A percentile compares a stretch with the other conserved stretches of the same genome.
Conservation (phyloP, 1,140 invertebrate genomes). For the Dufourea novaeangliae region DNA sequence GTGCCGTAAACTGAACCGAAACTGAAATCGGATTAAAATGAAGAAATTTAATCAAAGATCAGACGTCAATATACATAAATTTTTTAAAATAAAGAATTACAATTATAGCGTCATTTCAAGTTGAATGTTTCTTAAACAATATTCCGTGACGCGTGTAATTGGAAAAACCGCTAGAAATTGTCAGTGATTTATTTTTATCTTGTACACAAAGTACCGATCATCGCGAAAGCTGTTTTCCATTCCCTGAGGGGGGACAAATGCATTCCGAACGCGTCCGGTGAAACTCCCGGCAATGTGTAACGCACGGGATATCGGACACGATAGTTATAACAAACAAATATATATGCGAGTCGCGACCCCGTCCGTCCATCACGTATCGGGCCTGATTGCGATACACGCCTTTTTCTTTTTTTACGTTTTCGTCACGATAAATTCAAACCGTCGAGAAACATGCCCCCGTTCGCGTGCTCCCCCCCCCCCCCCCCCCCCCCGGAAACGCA, state of each 20-base stretch:
- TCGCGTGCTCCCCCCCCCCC: too few relatives aligned
- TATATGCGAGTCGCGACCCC: constrained; percentile 48
- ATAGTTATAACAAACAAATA: constrained; percentile 55
- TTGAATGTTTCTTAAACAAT: neutral
- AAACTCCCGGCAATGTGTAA: constrained; percentile 76
- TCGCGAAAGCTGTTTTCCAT: constrained; percentile 48
- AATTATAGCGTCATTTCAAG: too few relatives aligned
- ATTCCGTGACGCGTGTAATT: neutral
- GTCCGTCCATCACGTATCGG: constrained; percentile 58
- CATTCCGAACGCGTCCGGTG: constrained; percentile 71
- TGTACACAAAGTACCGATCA: constrained; percentile 20
- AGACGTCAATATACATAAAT: too few relatives aligned
- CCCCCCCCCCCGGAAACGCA: too few relatives aligned
- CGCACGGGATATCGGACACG: constrained; percentile 56
- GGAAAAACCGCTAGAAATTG: neutral
- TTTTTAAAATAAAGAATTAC: too few relatives aligned
- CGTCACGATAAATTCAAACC: constrained; percentile 50
- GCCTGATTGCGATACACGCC: constrained; percentile 60
- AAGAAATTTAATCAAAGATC: too few relatives aligned
- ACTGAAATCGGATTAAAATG: too few relatives aligned
- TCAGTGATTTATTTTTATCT: neutral
- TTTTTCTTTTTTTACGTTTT: constrained; percentile 49
- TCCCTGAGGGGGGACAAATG: constrained; percentile 44
- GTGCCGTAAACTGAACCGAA: too few relatives aligned
- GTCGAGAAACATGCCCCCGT: constrained; percentile 33